Evolutionary conservation across 2,888 invertebrate genomes (phyloP).

Genomic region (Sphaerophoria rueppellii): DNA sequence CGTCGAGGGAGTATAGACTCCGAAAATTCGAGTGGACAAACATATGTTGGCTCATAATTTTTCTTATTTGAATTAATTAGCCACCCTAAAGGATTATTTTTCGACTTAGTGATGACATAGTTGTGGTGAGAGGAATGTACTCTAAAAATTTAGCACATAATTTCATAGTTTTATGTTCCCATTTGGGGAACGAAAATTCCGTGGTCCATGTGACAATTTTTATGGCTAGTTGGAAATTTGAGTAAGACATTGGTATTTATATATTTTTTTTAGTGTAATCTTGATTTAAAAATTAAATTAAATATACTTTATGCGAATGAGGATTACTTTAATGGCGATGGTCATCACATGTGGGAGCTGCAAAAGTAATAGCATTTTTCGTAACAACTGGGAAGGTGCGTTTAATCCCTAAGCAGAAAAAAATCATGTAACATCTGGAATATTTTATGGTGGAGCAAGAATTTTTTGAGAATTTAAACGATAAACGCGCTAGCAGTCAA

Average conservation of each 20-base stretch:
- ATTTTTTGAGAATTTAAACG: too few relatives aligned
- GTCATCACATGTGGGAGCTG: too few relatives aligned
- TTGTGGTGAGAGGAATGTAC: slow-evolving; percentile 27
- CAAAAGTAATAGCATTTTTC: too few relatives aligned
- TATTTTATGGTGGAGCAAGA: too few relatives aligned
- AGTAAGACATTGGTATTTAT: not conserved
- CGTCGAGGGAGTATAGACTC: not conserved
- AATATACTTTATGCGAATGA: too few relatives aligned
- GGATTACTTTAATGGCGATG: too few relatives aligned
- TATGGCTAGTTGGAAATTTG: slow-evolving; percentile 1
- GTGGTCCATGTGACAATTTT: slow-evolving; percentile 20
- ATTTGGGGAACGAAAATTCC: slow-evolving; percentile 58
- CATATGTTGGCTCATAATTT: slow-evolving; percentile 45
- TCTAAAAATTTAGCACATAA: slow-evolving; percentile 68
- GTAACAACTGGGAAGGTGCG: too few relatives aligned
- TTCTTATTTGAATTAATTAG: slow-evolving; percentile 72
- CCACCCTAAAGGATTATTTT: slow-evolving; percentile 60
- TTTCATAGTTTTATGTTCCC: slow-evolving; percentile 66
- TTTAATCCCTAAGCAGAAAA: too few relatives aligned
- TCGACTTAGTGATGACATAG: not conserved
- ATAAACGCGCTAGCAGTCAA: too few relatives aligned
- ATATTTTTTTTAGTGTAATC: too few relatives aligned
- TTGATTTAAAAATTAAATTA: too few relatives aligned
- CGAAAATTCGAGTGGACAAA: not conserved
- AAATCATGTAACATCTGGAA: too few relatives aligned